Base-by-base conservation (phyloP, 2,888 invertebrate species). In the Andrena bucephala region DNA sequence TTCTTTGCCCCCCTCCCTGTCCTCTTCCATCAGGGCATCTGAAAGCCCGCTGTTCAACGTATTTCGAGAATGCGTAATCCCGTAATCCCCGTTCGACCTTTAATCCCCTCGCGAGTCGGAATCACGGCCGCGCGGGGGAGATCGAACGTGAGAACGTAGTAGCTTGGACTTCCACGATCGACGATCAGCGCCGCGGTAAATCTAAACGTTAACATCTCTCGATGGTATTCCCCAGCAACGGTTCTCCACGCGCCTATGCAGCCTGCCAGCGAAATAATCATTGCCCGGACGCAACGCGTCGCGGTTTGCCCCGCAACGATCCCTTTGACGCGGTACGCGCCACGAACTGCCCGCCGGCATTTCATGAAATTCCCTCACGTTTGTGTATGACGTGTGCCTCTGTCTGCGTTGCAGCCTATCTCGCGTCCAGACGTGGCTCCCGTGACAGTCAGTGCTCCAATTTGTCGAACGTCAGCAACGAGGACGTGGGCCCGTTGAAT, bases 351-450 rank as follows among this genome's bases (percentile, higher is more conserved):
- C 42, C 4, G 2, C 16, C 7, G 42, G 5, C 13, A 29, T 72
- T 72, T 57, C 57, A 89, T 94, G 67, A 78, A 77, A 79, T 83
- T 67, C 60, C 65, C n/a, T 42, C 48, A 48, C 63, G 63, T 42
- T 63, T 63, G 42, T 73, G 36, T 31, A 50, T 54, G 8, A 24
- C 29, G 24, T 27, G 24, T 27, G 7, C 2, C n/a, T 48, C 33
- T 27, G 31, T 63, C 20, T 74, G 27, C 83, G 75, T 90, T 90
- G 7, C 91, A 89, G 98, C 98, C 2, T 97, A 97, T 92, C 94
- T 98, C 89, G 98, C 98, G n/a, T 97, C 97, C 76, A 95, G 97
- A 69, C 95, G 98, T n/a, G 97, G 97, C n/a, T 97, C 97, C 0
- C 95, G 97, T n/a, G 96, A 96, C 89, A 96, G 96, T 27, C 95